A percentile compares a stretch with the other conserved stretches of the same genome.
These are phyloP conservation scores for Nothobranchius furzeri DNA, from an alignment of 2,113 vertebrate genomes.

Conservation along the genomic window DNA sequence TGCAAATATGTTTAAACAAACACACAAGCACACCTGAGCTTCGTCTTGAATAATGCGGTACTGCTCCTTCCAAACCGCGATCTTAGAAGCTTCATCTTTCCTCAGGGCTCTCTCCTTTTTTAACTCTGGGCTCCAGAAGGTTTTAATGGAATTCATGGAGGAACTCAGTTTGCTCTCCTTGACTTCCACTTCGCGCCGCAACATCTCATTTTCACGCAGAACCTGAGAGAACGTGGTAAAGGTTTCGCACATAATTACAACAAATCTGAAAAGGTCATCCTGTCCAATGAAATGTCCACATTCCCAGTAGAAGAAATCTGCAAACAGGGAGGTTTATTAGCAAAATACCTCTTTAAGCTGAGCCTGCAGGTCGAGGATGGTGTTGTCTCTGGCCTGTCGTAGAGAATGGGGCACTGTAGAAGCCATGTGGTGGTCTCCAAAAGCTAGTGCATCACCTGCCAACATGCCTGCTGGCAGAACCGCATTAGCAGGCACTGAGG, in stretches of 20 bases:
- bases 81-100: conserved; percentile 97
- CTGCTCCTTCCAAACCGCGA: conserved; percentile 95
- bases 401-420: conserved; percentile 97
- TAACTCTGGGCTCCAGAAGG: conserved; percentile 98
- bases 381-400: conserved; percentile 94
- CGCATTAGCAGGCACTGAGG: conserved; percentile 75
- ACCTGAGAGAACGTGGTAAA: conserved; percentile 47
- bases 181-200: conserved; percentile 93
- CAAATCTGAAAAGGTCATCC: not conserved
- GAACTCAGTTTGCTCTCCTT: conserved; percentile 98
- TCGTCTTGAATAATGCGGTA: conserved; percentile 95
- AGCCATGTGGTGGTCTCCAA: conserved; percentile 95
- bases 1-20: not conserved
- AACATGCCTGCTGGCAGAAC: conserved; percentile 77
- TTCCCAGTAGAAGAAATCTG: not conserved
- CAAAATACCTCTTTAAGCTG: conserved; percentile 91
- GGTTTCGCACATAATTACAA: not conserved
- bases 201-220: conserved; percentile 90
- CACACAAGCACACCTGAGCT: conserved; percentile 84
- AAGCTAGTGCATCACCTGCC: conserved; percentile 90
- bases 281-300: not conserved
- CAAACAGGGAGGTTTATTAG: not conserved
- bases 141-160: conserved; percentile 99
- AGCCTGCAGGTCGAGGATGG: conserved; percentile 95
- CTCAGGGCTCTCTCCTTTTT: conserved; percentile 96